Evolutionary conservation across 2,797 vertebrate genomes (phyloP).

Genomic region (Rhinophrynus dorsalis): DNA sequence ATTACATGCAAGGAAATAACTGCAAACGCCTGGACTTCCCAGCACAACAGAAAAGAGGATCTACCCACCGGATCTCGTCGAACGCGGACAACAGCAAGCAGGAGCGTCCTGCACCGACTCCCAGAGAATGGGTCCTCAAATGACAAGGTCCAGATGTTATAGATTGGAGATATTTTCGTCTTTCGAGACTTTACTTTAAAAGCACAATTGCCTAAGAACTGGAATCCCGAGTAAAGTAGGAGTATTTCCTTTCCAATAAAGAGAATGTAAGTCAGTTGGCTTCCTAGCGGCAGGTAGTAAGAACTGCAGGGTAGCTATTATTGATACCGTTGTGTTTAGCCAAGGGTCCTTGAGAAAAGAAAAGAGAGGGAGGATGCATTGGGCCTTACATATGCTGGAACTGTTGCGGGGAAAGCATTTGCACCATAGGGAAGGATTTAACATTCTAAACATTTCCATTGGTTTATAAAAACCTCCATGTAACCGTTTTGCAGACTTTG

Average conservation of each 20-base stretch:
- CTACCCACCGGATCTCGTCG: conserved; percentile 8
- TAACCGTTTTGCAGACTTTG: too few species aligned
- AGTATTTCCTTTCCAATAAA: neutral
- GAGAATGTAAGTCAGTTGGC: neutral
- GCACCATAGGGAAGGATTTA: too few species aligned
- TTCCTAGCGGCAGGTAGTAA: neutral
- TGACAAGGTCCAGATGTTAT: neutral
- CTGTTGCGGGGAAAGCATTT: too few species aligned
- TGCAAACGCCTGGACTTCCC: neutral
- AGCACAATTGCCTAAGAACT: neutral
- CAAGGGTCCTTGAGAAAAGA: neutral
- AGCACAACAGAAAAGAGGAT: neutral
- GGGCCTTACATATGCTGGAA: too few species aligned
- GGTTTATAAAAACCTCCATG: too few species aligned
- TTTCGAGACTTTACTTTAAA: neutral
- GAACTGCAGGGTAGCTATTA: neutral
- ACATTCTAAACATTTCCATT: too few species aligned
- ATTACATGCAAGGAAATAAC: neutral
- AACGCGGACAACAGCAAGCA: neutral
- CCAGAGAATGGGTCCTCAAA: neutral
- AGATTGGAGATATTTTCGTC: neutral
- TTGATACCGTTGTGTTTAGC: neutral
- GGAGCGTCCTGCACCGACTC: neutral
- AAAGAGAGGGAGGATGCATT: neutral
- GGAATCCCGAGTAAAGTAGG: neutral